phyloP scores from a whole-genome alignment of 2,797 vertebrate genomes.

The Eurystomus glaucurus region DNA sequence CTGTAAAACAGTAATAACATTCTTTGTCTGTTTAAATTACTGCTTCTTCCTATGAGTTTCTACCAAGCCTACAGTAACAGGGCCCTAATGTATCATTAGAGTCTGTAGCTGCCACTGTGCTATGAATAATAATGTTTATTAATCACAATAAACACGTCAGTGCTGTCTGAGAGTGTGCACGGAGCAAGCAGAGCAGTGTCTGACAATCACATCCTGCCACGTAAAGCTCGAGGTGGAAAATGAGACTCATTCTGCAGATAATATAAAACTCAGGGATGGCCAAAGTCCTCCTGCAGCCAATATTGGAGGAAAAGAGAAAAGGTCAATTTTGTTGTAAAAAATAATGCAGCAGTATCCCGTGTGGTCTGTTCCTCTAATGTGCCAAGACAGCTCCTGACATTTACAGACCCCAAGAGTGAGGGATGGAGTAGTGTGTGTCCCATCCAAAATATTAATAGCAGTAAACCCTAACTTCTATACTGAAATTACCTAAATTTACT shows the following conservation, averaged over 20 bases:
- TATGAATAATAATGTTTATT: constrained; percentile 60
- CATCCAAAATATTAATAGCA: background rate
- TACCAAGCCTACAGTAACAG: background rate
- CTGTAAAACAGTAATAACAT: constrained; percentile 40
- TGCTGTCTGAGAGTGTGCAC: background rate
- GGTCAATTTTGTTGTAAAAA: background rate
- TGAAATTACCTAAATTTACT: background rate
- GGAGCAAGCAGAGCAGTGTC: background rate
- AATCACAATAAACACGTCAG: constrained; percentile 41
- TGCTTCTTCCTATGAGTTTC: constrained; percentile 23
- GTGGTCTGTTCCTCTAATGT: background rate
- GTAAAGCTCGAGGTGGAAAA: background rate
- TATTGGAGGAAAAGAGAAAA: background rate
- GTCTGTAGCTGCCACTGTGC: constrained; percentile 29
- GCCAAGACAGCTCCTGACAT: background rate
- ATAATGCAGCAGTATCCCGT: background rate
- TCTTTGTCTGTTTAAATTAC: constrained; percentile 52
- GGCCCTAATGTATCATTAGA: constrained; percentile 31
- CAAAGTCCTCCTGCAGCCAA: background rate
- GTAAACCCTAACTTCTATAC: background rate
- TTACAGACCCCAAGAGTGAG: background rate
- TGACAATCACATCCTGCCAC: background rate
- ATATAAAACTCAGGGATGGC: background rate
- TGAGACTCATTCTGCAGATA: background rate
- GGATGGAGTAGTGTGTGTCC: background rate